A percentile compares a stretch with the other conserved stretches of the same genome.
These are phyloP conservation scores for Tokudaia muenninki DNA, from an alignment of 2,797 vertebrate species.

Conservation along the genomic window DNA sequence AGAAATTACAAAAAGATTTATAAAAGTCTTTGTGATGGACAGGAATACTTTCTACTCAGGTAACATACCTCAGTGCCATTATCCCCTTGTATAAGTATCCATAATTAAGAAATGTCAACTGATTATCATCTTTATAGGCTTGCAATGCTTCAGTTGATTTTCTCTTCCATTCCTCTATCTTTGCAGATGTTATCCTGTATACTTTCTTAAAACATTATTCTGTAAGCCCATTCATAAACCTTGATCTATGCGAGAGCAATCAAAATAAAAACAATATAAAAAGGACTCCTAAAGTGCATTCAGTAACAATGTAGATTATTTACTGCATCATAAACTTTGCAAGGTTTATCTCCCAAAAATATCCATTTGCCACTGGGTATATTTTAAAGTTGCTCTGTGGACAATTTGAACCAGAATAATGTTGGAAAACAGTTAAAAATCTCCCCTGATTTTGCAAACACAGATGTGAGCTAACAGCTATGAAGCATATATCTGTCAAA, in stretches of 20 bases:
- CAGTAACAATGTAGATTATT: slow-evolving; percentile 13
- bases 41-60: background rate
- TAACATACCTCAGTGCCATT: background rate
- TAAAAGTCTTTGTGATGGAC: background rate
- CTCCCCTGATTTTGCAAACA: background rate
- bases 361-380: background rate
- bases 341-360: slow-evolving; percentile 5
- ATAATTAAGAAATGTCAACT: background rate
- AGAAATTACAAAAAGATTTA: background rate
- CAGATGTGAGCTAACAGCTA: background rate
- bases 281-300: background rate
- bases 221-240: background rate
- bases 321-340: background rate
- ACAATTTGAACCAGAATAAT: background rate
- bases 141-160: background rate
- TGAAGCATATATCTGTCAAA: background rate
- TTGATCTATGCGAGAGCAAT: background rate
- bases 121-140: background rate
- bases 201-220: background rate
- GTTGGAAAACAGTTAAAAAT: background rate
- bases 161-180: background rate
- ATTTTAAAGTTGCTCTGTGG: background rate
- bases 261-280: slow-evolving; percentile 3
- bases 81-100: background rate
- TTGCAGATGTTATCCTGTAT: background rate